Percentiles rank a stretch among this genome's conserved stretches.
Conservation (phyloP, 2,888 invertebrate genomes). For the Agapostemon virescens region DNA sequence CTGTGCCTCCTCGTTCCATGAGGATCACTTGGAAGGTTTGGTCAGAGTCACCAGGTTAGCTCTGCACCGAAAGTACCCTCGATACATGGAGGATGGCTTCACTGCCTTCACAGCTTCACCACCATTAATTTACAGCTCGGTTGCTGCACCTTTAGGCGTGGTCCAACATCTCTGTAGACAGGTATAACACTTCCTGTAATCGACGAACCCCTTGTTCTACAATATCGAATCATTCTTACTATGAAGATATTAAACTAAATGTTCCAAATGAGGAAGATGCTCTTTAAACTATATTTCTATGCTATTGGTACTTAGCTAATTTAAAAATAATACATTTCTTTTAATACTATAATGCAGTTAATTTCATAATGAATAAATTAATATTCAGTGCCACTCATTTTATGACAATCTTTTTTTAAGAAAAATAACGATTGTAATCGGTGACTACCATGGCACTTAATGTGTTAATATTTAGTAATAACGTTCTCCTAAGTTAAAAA, state of each 20-base stretch:
- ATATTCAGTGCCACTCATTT: too few species aligned
- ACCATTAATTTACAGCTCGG: constrained; percentile 93
- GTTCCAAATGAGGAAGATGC: too few species aligned
- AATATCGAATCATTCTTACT: background rate
- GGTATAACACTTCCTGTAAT: constrained; percentile 64
- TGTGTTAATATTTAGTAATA: too few species aligned
- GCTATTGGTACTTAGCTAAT: too few species aligned
- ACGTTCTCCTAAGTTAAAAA: background rate
- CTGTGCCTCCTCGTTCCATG: constrained; percentile 92
- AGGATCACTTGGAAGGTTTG: constrained; percentile 92
- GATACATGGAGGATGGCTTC: constrained; percentile 91
- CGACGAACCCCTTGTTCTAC: background rate
- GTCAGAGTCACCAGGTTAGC: constrained; percentile 91
- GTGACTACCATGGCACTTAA: too few species aligned
- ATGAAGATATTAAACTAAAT: too few species aligned
- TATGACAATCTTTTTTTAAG: too few species aligned
- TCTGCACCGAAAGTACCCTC: constrained; percentile 89
- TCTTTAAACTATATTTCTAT: too few species aligned
- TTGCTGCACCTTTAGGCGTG: constrained; percentile 89
- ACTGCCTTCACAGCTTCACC: constrained; percentile 88
- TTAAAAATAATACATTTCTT: too few species aligned
- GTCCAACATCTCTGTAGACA: constrained; percentile 91
- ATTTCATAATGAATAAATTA: too few species aligned
- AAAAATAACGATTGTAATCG: too few species aligned
- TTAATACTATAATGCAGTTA: too few species aligned